Percentiles rank a stretch among this genome's conserved stretches.
Evolutionary conservation across 2,888 invertebrate genomes (phyloP).

Genomic region (Sabatieria punctata): DNA sequence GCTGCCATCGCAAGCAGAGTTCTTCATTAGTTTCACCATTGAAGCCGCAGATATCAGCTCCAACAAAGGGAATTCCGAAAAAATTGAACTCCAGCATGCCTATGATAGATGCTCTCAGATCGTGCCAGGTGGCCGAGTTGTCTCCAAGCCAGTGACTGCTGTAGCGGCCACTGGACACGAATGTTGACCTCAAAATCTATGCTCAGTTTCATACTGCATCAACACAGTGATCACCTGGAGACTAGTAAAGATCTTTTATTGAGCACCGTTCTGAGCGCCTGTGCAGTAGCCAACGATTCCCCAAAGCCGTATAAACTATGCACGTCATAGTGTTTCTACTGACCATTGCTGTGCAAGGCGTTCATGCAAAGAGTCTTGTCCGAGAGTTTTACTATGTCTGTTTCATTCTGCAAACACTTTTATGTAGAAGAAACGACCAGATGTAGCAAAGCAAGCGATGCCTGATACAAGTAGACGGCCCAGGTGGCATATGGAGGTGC

Average conservation of each 20-base stretch:
- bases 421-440: no score
- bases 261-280: constrained; percentile 22
- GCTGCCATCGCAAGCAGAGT: constrained; percentile 50
- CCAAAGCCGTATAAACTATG: constrained; percentile 60
- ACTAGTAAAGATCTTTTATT: constrained; percentile 33
- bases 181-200: constrained; percentile 28
- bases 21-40: constrained; percentile 33
- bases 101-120: constrained; percentile 40
- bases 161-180: constrained; percentile 31
- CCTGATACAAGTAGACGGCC: no score
- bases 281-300: constrained; percentile 55
- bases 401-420: no score
- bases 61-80: constrained; percentile 31
- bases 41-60: constrained; percentile 40
- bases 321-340: constrained; percentile 48
- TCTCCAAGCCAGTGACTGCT: constrained; percentile 66
- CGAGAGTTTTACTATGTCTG: no score
- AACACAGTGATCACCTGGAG: constrained; percentile 19
- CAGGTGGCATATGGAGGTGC: constrained; percentile 23
- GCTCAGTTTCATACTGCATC: no score
- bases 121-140: constrained; percentile 55
- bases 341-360: background rate
- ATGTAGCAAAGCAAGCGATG: no score
- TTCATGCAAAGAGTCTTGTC: constrained; percentile 17
- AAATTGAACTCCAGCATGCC: constrained; percentile 30